Base-by-base conservation (phyloP, 2,888 invertebrate genomes). In the Sialis lutaria region DNA sequence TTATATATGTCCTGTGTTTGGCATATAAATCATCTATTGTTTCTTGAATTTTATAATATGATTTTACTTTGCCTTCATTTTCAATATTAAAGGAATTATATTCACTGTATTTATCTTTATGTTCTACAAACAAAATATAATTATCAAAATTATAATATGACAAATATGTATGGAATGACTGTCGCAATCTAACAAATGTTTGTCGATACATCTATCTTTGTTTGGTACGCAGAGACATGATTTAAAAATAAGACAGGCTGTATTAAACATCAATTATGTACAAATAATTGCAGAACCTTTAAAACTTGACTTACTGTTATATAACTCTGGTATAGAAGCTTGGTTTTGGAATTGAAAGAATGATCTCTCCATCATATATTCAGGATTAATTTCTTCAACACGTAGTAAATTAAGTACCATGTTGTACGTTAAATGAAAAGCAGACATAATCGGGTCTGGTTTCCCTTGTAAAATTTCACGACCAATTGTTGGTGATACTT, bases 341-440 rank as follows among this genome's bases (percentile, higher is more conserved):
- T 95, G 96, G 68, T 97, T 98, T 69, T 99, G 99, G 61, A 98
- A 99, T 67, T 99, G 98, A 67, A 83, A 95, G 69, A 99, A 99
- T 55, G 95, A 95, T 51, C 95, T 74, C 60, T 97, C 96, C 60
- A 99, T 70, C 93, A 99, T 97, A 61, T 92, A 98, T 64, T 98
- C 96, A 0, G 98, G 98, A 69, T 98, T 97, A 47, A 99, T 96
- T 69, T 96, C 98, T 66, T 98, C 98, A 1, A 98, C 98, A 54
- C 99, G 71, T 53, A 98, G 69, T 53, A 99, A 69, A 77, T 99
- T 84, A 48, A 95, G 67, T 4, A 99, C 96, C 98, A 99, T 99
- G 64, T 98, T 98, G 65, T 99, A 99, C 0, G 97, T 97, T 50
- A 99, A 74, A 67, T 98, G 97, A 68, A 99, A 99, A 0, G 98